These are phyloP conservation scores for Poeciliopsis turneri DNA, from an alignment of 2,797 vertebrate genomes.

Conservation along the genomic window DNA sequence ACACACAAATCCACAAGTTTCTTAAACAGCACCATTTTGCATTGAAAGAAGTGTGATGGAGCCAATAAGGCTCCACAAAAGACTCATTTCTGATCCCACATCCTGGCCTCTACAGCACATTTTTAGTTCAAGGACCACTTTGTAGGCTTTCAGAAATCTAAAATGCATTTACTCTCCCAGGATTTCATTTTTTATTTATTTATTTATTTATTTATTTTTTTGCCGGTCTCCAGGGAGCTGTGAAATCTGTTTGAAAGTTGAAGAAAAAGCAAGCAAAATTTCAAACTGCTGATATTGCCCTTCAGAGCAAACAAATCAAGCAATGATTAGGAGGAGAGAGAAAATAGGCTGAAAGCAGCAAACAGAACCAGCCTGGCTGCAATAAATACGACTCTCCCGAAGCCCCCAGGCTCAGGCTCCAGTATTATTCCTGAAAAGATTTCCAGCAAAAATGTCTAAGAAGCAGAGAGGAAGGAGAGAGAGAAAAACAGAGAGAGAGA, in stretches of 20 bases:
- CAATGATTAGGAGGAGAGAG: not conserved
- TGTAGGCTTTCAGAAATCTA: conserved; percentile 2
- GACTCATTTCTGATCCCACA: not conserved
- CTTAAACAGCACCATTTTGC: not conserved
- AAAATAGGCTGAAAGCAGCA: conserved; percentile 9
- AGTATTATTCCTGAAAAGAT: not conserved
- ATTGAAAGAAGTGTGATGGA: not conserved
- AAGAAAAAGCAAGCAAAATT: conserved; percentile 15
- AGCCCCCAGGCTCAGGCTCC: not conserved
- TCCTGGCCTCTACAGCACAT: not conserved
- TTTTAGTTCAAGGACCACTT: conserved; percentile 4
- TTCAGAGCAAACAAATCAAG: conserved; percentile 8
- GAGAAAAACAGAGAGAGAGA: no score
- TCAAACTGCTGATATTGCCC: not conserved
- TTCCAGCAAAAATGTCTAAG: conserved; percentile 2
- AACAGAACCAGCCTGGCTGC: conserved; percentile 2
- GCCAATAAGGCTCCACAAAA: not conserved
- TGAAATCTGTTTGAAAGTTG: conserved; percentile 11
- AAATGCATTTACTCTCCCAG: not conserved
- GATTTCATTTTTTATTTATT: not conserved
- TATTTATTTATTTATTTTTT: not conserved
- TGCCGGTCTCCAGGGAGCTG: conserved; percentile 3
- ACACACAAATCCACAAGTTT: not conserved
- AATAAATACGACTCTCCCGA: not conserved
- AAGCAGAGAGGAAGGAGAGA: not conserved